Conservation (phyloP, 2,113 vertebrate species). For the Hippocampus abdominalis region DNA sequence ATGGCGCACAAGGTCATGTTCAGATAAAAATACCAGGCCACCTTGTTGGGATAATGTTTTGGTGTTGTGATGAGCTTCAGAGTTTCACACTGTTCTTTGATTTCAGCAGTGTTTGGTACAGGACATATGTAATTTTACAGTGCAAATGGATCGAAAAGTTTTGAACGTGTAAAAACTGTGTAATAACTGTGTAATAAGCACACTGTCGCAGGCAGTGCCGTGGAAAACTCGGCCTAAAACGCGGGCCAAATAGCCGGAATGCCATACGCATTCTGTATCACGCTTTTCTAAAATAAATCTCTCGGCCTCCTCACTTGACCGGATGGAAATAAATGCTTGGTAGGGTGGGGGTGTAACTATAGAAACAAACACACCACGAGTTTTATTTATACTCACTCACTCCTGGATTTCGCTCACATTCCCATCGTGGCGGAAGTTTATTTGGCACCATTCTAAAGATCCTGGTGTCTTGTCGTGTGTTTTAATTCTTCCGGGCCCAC, state of each 20-base stretch:
- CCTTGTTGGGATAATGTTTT: conserved; percentile 71
- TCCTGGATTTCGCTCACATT: conserved; percentile 34
- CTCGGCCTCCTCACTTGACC: conserved; percentile 51
- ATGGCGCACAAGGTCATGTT: conserved; percentile 62
- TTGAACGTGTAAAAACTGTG: not conserved
- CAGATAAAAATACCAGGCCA: conserved; percentile 74
- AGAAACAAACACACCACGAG: conserved; percentile 61
- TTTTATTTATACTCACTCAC: conserved; percentile 52
- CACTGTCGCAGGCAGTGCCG: conserved; percentile 16
- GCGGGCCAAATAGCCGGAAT: conserved; percentile 64
- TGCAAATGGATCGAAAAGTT: not conserved
- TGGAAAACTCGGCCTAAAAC: conserved; percentile 42
- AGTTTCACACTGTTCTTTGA: conserved; percentile 18
- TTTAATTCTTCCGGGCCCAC: not conserved
- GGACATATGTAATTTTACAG: not conserved
- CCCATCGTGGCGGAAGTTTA: conserved; percentile 10
- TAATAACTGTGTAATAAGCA: not conserved
- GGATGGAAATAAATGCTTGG: conserved; percentile 50
- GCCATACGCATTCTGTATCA: conserved; percentile 65
- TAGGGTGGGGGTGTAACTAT: conserved; percentile 49
- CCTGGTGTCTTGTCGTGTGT: not conserved
- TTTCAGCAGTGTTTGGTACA: not conserved
- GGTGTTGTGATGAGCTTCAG: conserved; percentile 33
- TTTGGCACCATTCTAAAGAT: not conserved
- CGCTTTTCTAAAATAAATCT: conserved; percentile 73